These are phyloP conservation scores for Drosophila arizonae DNA, from an alignment of 1,140 invertebrate species.

Conservation along the genomic window DNA sequence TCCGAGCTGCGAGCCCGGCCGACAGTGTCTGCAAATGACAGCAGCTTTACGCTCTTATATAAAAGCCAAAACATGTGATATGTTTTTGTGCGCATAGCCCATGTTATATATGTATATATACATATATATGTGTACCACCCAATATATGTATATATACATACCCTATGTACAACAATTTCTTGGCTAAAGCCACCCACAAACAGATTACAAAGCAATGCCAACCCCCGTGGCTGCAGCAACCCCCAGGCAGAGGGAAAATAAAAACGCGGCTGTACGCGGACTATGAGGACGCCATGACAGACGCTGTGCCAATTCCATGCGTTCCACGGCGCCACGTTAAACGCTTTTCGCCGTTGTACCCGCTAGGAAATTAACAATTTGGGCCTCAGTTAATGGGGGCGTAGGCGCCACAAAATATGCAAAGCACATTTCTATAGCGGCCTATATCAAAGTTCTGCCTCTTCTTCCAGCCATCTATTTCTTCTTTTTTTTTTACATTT, in stretches of 20 bases:
- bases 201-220: conserved; percentile 71
- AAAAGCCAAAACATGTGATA: conserved; percentile 74
- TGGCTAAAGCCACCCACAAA: conserved; percentile 74
- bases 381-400: conserved; percentile 45
- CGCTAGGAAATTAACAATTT: conserved; percentile 71
- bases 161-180: conserved; percentile 43
- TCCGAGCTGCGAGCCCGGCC: conserved; percentile 51
- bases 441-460: conserved; percentile 61
- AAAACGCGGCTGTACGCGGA: conserved; percentile 39
- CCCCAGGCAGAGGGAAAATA: conserved; percentile 37
- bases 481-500: conserved; percentile 28
- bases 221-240: conserved; percentile 70
- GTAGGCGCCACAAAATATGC: conserved; percentile 59
- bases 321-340: conserved; percentile 44
- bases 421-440: conserved; percentile 50
- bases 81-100: conserved; percentile 33
- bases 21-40: conserved; percentile 74
- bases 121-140: conserved; percentile 1
- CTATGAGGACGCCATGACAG: conserved; percentile 58
- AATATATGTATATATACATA: conserved; percentile 20
- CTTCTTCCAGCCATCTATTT: conserved; percentile 19
- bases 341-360: conserved; percentile 35
- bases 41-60: conserved; percentile 77
- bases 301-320: conserved; percentile 60
- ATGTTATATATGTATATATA: conserved; percentile 38